phyloP scores from a whole-genome alignment of 2,113 vertebrate species.

The Cochlearius cochlearius region DNA sequence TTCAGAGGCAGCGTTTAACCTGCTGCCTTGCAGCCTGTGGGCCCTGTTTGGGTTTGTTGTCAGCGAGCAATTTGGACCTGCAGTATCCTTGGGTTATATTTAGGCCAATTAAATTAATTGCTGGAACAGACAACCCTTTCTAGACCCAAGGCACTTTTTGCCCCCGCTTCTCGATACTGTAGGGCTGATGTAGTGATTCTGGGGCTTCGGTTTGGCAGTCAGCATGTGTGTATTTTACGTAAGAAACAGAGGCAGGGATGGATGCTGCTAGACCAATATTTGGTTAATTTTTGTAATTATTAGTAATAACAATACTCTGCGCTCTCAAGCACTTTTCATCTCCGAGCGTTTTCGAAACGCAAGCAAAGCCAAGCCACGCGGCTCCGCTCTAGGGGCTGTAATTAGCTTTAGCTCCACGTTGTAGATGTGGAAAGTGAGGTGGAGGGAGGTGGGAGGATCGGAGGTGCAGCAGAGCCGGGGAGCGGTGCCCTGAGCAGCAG shows the following conservation, averaged over 20 bases:
- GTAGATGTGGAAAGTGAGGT: background rate
- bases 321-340: constrained; percentile 39
- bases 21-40: constrained; percentile 19
- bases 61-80: constrained; percentile 18
- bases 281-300: constrained; percentile 60
- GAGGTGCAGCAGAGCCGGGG: background rate
- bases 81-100: constrained; percentile 44
- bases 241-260: constrained; percentile 8
- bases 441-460: accelerated
- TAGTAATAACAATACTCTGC: constrained; percentile 43
- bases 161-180: background rate
- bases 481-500: background rate
- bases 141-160: constrained; percentile 19
- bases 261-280: constrained; percentile 54
- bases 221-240: background rate
- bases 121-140: constrained; percentile 44
- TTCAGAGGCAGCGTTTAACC: constrained; percentile 2
- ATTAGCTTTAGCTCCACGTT: background rate
- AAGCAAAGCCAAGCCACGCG: background rate
- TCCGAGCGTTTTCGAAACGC: background rate
- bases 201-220: constrained; percentile 45
- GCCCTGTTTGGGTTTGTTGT: constrained; percentile 53
- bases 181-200: constrained; percentile 46
- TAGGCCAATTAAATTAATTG: constrained; percentile 62
- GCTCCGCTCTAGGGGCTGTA: background rate